Evolutionary conservation across 2,797 vertebrate species (phyloP), one percentile per base, ranked within the genome.

Genomic region (Huso huso): DNA sequence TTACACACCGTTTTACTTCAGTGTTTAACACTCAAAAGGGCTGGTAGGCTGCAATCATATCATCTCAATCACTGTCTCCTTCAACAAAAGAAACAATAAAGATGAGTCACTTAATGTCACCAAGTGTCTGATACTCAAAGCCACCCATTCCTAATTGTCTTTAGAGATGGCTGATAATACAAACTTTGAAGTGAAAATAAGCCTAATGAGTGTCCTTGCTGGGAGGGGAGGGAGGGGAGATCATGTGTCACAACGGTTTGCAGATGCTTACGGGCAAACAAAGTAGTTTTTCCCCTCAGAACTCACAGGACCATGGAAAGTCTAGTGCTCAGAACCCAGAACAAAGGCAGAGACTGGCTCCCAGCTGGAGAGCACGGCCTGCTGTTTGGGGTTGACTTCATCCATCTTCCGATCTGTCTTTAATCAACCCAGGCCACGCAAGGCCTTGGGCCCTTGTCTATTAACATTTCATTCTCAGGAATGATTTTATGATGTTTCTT

Each of bases 101-200:
- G 90, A 92, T 91, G 90, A 89, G 90, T 88, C 88, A 87, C 88
- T 86, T 90, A 89, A 90, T 89, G 87, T 90, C 76, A 85, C 83
- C 86, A 88, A 80, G 84, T 86, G 87, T 87, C 89, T 90, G 90
- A 87, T 87, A 87, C 90, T 89, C 90, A 91, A 87, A 91, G 89
- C 90, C 88, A 88, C 89, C 90, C 92, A 91, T 92, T 93, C 91
- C 91, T 93, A 92, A 93, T 92, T 92, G 90, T 88, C 90, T 90
- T 91, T 88, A 90, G 92, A 93, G 90, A 92, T 89, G 90, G 87
- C 81, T 89, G 90, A 93, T 93, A 93, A 93, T 93, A 86, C 86
- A 86, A 78, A 83, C 92, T 93, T 93, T 93, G 91, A 93, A 91
- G 92, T 93, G 88, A 91, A 89, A 93, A 92, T 90, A 84, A 87